Evolutionary conservation across 2,888 invertebrate genomes (phyloP), one percentile per base, ranked within the genome.

Genomic region (Hipparchia semele): DNA sequence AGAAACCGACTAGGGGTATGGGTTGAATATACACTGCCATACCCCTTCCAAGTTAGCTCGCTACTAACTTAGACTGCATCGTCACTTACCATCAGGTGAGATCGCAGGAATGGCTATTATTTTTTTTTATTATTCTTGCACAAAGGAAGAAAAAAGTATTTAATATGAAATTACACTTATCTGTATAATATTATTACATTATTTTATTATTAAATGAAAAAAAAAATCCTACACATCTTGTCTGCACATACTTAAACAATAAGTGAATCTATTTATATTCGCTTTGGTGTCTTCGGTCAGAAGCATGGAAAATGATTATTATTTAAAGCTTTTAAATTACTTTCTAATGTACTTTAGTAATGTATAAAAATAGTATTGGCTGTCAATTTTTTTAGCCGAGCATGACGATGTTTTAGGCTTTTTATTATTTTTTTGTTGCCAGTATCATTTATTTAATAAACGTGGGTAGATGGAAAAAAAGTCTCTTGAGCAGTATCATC

Each of bases 361-460:
- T 46, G 6, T 61, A 61, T 39, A n/a, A 45, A 61, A 23, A 7
- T 58, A 58, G 13, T 58, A 58, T 23, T 58, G 58, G 13, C 58
- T 61, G 33, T n/a, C 33, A 8, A n/a, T 54, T 4, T 46, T 45
- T 56, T 56, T 56, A 56, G 56, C 39, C 10, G n/a, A 46, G 60
- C 68, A 64, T 68, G 61, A 9, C 8, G 8, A 3, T 2, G 76
- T 60, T 53, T 33, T 69, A 69, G 61, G 13, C 60, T 69, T 69
- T 9, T 9, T 59, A 9, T 73, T 79, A 75, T 76, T 76, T 78
- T 79, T 78, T 71, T 58, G 73, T 71, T 73, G 51, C 53, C 39
- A 45, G 49, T 78, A 76, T 81, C 80, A 76, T 80, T 76, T 80
- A 79, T 82, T 78, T 82, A 80, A 82, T 72, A 80, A 75, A 77